These are phyloP conservation scores for Thecophora atra DNA, from an alignment of 2,888 invertebrate genomes.

Conservation along the genomic window DNA sequence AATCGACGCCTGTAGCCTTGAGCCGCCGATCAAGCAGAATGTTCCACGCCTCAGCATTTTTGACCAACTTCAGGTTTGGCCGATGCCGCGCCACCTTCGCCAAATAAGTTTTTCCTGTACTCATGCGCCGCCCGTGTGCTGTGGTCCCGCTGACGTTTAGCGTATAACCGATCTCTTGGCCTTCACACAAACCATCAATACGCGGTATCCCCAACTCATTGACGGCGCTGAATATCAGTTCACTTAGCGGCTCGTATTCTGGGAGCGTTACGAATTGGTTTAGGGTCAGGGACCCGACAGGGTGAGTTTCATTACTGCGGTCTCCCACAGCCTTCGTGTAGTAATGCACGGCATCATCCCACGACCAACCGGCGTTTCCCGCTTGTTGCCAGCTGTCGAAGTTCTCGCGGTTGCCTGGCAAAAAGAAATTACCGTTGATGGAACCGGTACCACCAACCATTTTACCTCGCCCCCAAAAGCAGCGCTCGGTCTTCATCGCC, in stretches of 20 bases:
- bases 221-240: conserved; percentile 69
- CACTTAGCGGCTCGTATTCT: conserved; percentile 61
- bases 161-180: conserved; percentile 68
- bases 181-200: conserved; percentile 73
- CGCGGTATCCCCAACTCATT: conserved; percentile 73
- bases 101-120: conserved; percentile 71
- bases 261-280: conserved; percentile 51
- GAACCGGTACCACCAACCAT: conserved; percentile 71
- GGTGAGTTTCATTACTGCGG: conserved; percentile 68
- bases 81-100: conserved; percentile 42
- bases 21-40: conserved; percentile 73
- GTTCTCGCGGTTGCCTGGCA: conserved; percentile 77
- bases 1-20: conserved; percentile 68
- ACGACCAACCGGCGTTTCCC: conserved; percentile 81
- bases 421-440: conserved; percentile 77
- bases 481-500: too few species aligned
- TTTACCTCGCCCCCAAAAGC: conserved; percentile 70
- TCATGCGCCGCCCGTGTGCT: conserved; percentile 68
- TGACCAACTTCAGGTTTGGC: conserved; percentile 50
- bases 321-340: conserved; percentile 74
- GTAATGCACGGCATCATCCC: conserved; percentile 71
- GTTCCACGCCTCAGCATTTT: conserved; percentile 68
- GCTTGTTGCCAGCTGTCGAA: conserved; percentile 76
- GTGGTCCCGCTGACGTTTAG: conserved; percentile 69
- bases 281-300: conserved; percentile 70